phyloP scores from a whole-genome alignment of 2,113 vertebrate species.

The Anas platyrhynchos region DNA sequence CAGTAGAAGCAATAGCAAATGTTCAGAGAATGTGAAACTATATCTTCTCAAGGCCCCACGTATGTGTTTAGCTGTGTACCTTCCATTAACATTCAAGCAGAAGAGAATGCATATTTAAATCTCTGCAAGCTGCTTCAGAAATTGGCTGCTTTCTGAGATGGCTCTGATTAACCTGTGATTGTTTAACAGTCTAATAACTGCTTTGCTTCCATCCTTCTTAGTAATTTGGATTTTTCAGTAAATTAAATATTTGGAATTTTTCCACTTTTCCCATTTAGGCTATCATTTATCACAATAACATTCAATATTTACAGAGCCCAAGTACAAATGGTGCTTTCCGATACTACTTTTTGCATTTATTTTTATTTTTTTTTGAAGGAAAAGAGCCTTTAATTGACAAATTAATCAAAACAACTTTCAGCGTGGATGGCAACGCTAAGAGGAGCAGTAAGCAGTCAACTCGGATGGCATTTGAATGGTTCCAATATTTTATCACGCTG shows the following conservation, averaged over 20 bases:
- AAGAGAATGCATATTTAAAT: not conserved
- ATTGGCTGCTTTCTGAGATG: not conserved
- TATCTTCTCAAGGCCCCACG: not conserved
- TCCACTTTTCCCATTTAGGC: not conserved
- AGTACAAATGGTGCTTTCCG: not conserved
- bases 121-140: conserved; percentile 8
- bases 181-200: not conserved
- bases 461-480: not conserved
- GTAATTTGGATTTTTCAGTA: not conserved
- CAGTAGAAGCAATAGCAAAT: not conserved
- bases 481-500: not conserved
- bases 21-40: not conserved
- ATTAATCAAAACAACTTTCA: not conserved
- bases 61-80: not conserved
- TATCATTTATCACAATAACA: not conserved
- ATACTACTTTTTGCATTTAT: not conserved
- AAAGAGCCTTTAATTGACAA: not conserved
- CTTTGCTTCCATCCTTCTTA: not conserved
- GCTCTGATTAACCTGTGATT: not conserved
- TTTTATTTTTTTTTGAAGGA: not conserved
- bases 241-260: conserved; percentile 5
- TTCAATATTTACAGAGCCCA: not conserved
- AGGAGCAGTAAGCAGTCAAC: not conserved
- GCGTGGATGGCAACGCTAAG: not conserved
- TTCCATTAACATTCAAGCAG: not conserved